Evolutionary conservation across 2,113 vertebrate genomes (phyloP).

Genomic region (Mormyrus lacerda): DNA sequence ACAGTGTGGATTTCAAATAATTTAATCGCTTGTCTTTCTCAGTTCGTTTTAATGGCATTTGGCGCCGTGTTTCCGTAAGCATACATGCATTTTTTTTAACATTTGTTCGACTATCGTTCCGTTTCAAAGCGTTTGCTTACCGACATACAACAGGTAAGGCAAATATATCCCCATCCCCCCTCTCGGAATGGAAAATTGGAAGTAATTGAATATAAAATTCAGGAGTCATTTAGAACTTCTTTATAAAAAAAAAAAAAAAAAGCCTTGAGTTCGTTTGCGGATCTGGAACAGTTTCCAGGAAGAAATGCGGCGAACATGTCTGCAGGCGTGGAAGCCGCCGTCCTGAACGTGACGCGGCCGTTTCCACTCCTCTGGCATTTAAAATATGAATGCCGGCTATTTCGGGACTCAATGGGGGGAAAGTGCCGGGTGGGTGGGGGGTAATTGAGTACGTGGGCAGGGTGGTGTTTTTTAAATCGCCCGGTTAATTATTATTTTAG

Average conservation of each 20-base stretch:
- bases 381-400: conserved; percentile 41
- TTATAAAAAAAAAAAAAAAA: not conserved
- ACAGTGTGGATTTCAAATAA: conserved; percentile 12
- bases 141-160: not conserved
- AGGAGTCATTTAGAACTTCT: conserved; percentile 31
- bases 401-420: conserved; percentile 30
- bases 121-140: conserved; percentile 2
- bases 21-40: conserved; percentile 9
- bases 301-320: not conserved
- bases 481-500: conserved; percentile 43
- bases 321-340: conserved; percentile 13
- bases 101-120: conserved; percentile 5
- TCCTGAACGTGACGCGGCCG: conserved; percentile 28
- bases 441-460: conserved; percentile 39
- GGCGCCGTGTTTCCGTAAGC: not conserved
- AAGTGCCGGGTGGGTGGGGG: conserved; percentile 35
- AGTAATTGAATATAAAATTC: conserved; percentile 24
- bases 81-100: not conserved
- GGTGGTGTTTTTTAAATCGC: conserved; percentile 30
- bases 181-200: conserved; percentile 33
- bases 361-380: conserved; percentile 32
- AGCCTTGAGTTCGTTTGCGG: not conserved
- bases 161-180: conserved; percentile 19
- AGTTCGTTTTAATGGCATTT: not conserved
- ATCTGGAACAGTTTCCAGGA: not conserved